These are phyloP conservation scores for Coptotermes formosanus DNA, from an alignment of 1,140 invertebrate species.

Conservation along the genomic window DNA sequence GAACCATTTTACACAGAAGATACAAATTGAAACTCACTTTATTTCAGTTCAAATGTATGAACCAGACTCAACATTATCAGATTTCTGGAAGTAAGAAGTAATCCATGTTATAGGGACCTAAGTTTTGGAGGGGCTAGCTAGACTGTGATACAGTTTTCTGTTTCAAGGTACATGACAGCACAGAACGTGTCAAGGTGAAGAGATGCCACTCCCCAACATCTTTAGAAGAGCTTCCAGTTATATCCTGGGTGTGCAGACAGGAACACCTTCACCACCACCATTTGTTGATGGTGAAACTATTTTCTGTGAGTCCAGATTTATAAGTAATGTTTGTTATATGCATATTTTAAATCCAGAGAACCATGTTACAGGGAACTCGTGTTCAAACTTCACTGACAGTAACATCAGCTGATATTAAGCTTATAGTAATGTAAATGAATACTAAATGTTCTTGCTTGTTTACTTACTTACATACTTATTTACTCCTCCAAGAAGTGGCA, in stretches of 20 bases:
- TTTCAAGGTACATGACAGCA: too few relatives aligned
- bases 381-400: background rate
- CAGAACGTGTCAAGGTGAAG: background rate
- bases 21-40: too few relatives aligned
- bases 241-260: constrained; percentile 25
- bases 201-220: constrained; percentile 28
- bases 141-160: too few relatives aligned
- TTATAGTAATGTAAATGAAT: background rate
- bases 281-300: constrained; percentile 30
- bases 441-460: too few relatives aligned
- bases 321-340: background rate
- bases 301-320: constrained; percentile 27
- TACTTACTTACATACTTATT: too few relatives aligned
- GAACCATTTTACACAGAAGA: too few relatives aligned
- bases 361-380: background rate
- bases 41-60: too few relatives aligned
- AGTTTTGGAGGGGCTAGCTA: too few relatives aligned
- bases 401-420: background rate
- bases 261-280: background rate
- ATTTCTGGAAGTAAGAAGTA: too few relatives aligned
- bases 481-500: too few relatives aligned
- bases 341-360: background rate
- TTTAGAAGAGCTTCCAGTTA: constrained; percentile 30
- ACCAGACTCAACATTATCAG: too few relatives aligned
- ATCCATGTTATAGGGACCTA: too few relatives aligned